Evolutionary conservation across 2,888 invertebrate genomes (phyloP).

Genomic region (Eupithecia insigniata): DNA sequence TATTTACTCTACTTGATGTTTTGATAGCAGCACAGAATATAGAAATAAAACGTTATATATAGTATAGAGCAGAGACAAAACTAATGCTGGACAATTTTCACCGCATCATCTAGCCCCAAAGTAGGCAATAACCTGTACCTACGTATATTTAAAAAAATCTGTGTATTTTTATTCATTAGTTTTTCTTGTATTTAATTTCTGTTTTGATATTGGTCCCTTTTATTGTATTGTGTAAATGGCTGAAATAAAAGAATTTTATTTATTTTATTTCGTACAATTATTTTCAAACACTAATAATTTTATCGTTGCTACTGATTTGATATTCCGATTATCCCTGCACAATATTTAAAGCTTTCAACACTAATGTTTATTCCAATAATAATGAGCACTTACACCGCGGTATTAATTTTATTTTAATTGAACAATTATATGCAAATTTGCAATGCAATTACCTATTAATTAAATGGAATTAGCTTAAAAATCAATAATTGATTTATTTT

Average conservation of each 20-base stretch:
- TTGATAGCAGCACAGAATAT: too few species aligned
- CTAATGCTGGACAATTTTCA: background rate
- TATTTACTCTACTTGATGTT: background rate
- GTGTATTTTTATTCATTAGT: too few species aligned
- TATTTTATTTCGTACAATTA: too few species aligned
- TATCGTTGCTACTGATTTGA: background rate
- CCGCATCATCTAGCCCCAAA: background rate
- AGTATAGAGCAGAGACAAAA: background rate
- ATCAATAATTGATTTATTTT: background rate
- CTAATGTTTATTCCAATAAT: background rate
- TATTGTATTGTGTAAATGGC: too few species aligned
- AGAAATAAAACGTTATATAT: too few species aligned
- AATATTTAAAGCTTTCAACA: conserved; percentile 6
- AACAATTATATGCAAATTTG: background rate
- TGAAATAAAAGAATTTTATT: too few species aligned
- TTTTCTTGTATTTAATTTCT: too few species aligned
- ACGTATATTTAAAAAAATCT: too few species aligned
- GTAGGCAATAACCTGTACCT: too few species aligned
- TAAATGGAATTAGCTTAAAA: background rate
- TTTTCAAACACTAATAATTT: background rate
- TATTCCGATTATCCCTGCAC: conserved; percentile 1
- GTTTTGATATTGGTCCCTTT: too few species aligned
- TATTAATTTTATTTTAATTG: background rate
- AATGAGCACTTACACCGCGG: background rate
- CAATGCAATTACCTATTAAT: background rate